Base-by-base conservation (phyloP, 2,113 vertebrate genomes). In the Chloebia gouldiae region DNA sequence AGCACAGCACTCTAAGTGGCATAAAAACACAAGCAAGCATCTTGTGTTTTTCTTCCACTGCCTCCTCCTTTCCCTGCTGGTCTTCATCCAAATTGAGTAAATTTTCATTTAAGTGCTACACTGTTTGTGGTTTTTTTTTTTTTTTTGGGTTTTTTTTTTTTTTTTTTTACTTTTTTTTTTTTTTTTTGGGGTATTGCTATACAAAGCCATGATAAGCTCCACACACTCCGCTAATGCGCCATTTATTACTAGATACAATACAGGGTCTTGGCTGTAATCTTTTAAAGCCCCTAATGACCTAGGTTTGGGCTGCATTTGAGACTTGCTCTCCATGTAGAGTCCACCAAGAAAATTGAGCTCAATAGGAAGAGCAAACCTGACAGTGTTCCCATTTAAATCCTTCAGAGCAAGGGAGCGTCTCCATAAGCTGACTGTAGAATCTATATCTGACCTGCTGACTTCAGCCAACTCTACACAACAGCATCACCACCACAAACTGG, bases 291-390 rank as follows among this genome's bases (percentile, higher is more conserved):
- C 76, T 86, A 81, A 78, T 83, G 87, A 82, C 86, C 87, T 86
- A 71, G 66, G 51, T 61, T 53, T 96, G 45, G 86, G 90, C 63
- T 90, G 37, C 51, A 42, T 88, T 88, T 66, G 92, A 92, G 75
- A 85, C 81, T 91, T 66, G 44, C 73, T 92, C 86, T 91, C 75
- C 63, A 64, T 19, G 68, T 54, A 70, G 60, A 71, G 79, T 66
- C 64, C 44, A 44, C 90, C 65, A 94, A 86, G 94, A 94, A 96
- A 96, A 96, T 57, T 86, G 90, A 93, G 60, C 90, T 94, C 92
- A 81, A 95, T 30, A 13, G 79, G 95, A 95, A 64, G 39, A 75
- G 75, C 65, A 87, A 92, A 75, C 71, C 88, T 86, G 92, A 88
- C 79, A 86, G 71, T 45, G 90, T 70, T 96, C 64, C 88, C 73